Base-by-base conservation (phyloP, 2,797 vertebrate species). In the Thamnophis elegans region DNA sequence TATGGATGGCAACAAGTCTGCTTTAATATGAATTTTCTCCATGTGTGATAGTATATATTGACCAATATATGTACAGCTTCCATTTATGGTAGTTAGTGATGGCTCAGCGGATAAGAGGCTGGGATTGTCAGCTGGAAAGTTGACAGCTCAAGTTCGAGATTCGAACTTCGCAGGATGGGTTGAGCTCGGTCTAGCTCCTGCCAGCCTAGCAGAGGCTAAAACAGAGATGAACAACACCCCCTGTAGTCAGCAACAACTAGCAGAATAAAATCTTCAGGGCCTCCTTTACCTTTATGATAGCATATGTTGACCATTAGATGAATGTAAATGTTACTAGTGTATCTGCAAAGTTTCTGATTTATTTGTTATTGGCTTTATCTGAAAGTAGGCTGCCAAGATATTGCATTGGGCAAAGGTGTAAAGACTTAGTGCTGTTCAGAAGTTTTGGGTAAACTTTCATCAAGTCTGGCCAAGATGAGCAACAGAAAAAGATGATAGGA, bases 161-260 rank as follows among this genome's bases (percentile, higher is more conserved):
- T n/a, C 0, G 2, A 68, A 5, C 2, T 6, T 68, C 14, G 1
- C 14, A 32, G 16, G n/a, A 32, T 0, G 2, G 14, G 65, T 68
- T 68, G 65, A 32, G 6, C n/a, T 68, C 14, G 6, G 14, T 68
- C n/a, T 68, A 32, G 2, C n/a, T 68, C n/a, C 65, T 68, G n/a
- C 65, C 65, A 68, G 7, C 14, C 14, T 18, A 68, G 65, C 2
- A 0, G 65, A 68, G 65, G 14, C n/a, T 68, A 28, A 68, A 68
- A 68, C 8, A n/a, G 65, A 68, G n/a, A 32, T 8, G 28, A 32
- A 14, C 5, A 32, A n/a, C 13, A 68, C 5, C 13, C 62, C 28
- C 14, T 65, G 7, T 28, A 14, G 28, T 65, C 1, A 0, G 62
- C 28, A 65, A 65, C 28, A 16, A 68, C n/a, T 68, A n/a, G 28